A percentile compares a stretch with the other conserved stretches of the same genome.
Evolutionary conservation across 2,888 invertebrate genomes (phyloP).

Genomic region (Kryphioiulus occultus): DNA sequence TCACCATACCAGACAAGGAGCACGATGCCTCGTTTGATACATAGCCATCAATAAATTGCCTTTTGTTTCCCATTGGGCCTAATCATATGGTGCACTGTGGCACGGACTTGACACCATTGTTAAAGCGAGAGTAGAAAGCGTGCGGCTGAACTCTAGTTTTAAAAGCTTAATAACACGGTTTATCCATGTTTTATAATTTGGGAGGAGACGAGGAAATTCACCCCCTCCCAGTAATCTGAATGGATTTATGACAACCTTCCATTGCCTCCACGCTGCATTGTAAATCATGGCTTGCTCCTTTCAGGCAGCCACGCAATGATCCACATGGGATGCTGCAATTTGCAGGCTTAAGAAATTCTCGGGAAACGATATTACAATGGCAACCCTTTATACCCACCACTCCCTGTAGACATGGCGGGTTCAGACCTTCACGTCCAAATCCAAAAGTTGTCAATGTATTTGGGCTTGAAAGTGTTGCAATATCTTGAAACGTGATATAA

Average conservation of each 20-base stretch:
- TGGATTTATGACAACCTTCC: slow-evolving; percentile 33
- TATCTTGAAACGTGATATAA: no score
- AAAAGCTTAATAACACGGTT: slow-evolving; percentile 43
- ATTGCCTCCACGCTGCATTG: not conserved
- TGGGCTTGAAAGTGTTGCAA: no score
- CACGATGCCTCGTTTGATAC: not conserved
- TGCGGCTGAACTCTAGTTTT: not conserved
- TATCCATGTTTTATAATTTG: slow-evolving; percentile 43
- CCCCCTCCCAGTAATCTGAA: slow-evolving; percentile 17
- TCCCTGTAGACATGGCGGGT: not conserved
- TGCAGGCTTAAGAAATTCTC: not conserved
- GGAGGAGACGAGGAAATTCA: slow-evolving; percentile 39
- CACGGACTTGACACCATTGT: not conserved
- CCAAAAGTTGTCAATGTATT: no score
- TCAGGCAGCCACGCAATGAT: not conserved
- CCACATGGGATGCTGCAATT: not conserved
- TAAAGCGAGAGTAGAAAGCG: slow-evolving; percentile 4
- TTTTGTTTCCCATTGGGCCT: slow-evolving; percentile 39
- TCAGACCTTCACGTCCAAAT: no score
- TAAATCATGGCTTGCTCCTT: not conserved
- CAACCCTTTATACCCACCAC: not conserved
- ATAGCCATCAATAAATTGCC: slow-evolving; percentile 29
- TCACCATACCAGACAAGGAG: not conserved
- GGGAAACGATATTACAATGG: not conserved
- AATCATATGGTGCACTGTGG: slow-evolving; percentile 3